Evolutionary conservation across 2,797 vertebrate species (phyloP).

Genomic region (Alfaro cultratus): DNA sequence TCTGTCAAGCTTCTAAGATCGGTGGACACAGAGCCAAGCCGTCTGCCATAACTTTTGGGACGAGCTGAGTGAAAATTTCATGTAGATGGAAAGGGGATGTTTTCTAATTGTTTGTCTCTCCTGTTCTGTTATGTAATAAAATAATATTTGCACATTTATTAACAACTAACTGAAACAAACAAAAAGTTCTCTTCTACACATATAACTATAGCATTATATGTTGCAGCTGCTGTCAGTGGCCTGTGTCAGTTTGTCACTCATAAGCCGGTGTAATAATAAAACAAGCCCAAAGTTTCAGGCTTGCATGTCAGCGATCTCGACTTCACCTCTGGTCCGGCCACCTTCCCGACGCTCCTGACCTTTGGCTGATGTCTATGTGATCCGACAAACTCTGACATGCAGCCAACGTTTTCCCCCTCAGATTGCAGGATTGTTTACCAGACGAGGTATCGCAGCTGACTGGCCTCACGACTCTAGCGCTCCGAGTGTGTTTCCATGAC

Average conservation of each 20-base stretch:
- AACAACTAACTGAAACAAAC: not conserved
- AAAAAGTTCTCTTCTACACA: not conserved
- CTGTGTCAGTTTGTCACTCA: not conserved
- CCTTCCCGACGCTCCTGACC: slow-evolving; percentile 19
- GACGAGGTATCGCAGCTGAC: slow-evolving; percentile 57
- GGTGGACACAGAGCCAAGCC: slow-evolving; percentile 12
- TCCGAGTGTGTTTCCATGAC: slow-evolving; percentile 77
- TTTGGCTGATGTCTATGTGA: slow-evolving; percentile 27
- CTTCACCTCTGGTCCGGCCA: slow-evolving; percentile 1
- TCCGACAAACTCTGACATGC: slow-evolving; percentile 43
- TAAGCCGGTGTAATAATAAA: slow-evolving; percentile 12
- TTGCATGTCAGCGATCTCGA: slow-evolving; percentile 12
- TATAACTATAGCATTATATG: too few species aligned
- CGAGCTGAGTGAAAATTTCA: not conserved
- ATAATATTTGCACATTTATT: not conserved
- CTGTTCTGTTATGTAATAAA: not conserved
- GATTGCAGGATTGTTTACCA: slow-evolving; percentile 65
- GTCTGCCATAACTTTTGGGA: slow-evolving; percentile 6
- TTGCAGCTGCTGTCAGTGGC: not conserved
- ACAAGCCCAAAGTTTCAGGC: slow-evolving; percentile 9
- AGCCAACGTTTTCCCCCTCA: slow-evolving; percentile 26
- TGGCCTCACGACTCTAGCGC: slow-evolving; percentile 71
- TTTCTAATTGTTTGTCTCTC: not conserved
- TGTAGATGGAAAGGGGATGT: not conserved
- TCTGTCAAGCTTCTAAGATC: not conserved